These are phyloP conservation scores for Etheostoma cragini DNA, from an alignment of 2,113 vertebrate genomes.

Conservation along the genomic window DNA sequence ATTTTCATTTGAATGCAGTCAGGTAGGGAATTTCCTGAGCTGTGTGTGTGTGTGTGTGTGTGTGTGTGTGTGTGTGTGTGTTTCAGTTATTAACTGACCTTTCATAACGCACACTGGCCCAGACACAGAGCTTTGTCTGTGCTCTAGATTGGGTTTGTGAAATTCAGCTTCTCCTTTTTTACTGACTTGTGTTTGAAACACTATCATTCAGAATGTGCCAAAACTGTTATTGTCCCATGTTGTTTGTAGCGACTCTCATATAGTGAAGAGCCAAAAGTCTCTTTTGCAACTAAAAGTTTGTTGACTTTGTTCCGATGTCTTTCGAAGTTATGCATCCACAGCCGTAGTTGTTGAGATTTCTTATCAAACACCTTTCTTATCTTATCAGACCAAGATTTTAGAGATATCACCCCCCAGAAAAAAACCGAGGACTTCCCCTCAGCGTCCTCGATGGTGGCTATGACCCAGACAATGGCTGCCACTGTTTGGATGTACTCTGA, in stretches of 20 bases:
- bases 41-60: conserved; percentile 20
- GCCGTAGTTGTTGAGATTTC: neutral
- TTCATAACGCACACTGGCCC: conserved; percentile 54
- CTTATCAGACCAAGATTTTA: neutral
- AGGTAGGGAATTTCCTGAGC: conserved; percentile 65
- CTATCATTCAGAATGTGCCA: conserved; percentile 5
- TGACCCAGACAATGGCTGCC: conserved; percentile 21
- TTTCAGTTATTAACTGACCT: conserved; percentile 65
- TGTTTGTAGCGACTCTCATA: neutral
- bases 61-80: conserved; percentile 14
- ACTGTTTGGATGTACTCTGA: conserved; percentile 49
- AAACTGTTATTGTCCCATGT: neutral
- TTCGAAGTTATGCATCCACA: conserved; percentile 27
- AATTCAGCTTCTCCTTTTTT: conserved; percentile 38
- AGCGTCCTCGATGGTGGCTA: neutral
- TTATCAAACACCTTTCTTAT: neutral
- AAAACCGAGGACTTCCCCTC: conserved; percentile 22
- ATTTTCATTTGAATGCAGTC: conserved; percentile 58
- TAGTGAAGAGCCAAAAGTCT: neutral
- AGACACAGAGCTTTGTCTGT: conserved; percentile 41
- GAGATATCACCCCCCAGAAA: neutral
- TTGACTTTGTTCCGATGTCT: conserved; percentile 2
- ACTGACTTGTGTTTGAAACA: conserved; percentile 21
- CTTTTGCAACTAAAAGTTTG: neutral
- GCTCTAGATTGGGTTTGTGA: conserved; percentile 27